Evolutionary conservation across 2,888 invertebrate species (phyloP).

Genomic region (Pseudococcus viburni): DNA sequence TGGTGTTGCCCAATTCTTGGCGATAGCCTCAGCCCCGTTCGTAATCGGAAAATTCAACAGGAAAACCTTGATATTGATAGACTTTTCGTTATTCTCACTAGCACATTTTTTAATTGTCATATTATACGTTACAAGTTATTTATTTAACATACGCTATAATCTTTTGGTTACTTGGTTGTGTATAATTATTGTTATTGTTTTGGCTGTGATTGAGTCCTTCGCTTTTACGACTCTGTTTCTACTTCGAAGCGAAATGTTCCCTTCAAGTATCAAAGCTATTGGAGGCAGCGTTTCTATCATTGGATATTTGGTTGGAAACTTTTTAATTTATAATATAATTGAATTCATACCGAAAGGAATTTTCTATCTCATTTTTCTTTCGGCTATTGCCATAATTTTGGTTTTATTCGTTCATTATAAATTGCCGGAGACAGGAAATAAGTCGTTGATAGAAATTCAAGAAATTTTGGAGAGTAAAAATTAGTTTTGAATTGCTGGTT

Average conservation of each 20-base stretch:
- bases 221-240: not conserved
- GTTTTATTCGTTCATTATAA: not conserved
- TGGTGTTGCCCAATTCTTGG: constrained; percentile 68
- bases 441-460: not conserved
- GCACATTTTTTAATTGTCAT: not conserved
- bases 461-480: too few relatives aligned
- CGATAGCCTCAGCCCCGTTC: constrained; percentile 68
- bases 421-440: constrained; percentile 3
- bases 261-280: constrained; percentile 9
- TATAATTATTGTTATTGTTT: too few relatives aligned
- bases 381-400: not conserved
- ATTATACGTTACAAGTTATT: not conserved
- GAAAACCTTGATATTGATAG: constrained; percentile 64
- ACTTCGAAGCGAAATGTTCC: constrained; percentile 47
- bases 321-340: constrained; percentile 15
- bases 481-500: too few relatives aligned
- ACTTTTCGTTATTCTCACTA: constrained; percentile 60
- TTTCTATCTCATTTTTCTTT: not conserved
- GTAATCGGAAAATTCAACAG: constrained; percentile 68
- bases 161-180: constrained; percentile 39
- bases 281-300: constrained; percentile 4
- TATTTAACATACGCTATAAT: not conserved
- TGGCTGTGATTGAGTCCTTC: too few relatives aligned
- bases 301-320: not conserved
- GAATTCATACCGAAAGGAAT: too few relatives aligned